Evolutionary conservation across 2,797 vertebrate species (phyloP).

Genomic region (Phrynocephalus vlangalii): DNA sequence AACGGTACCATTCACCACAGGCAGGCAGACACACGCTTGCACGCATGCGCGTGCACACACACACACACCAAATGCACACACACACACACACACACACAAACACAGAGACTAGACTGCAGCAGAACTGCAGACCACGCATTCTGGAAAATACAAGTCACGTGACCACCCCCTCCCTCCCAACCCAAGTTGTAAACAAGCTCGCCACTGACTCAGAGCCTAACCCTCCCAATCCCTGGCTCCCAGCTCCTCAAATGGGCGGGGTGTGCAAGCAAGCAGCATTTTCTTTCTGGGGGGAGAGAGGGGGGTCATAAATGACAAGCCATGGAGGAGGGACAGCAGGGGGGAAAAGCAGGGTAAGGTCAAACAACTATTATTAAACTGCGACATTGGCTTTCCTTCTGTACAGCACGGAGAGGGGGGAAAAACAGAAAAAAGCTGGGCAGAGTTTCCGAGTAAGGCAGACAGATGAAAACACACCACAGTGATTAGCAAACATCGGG

Average conservation of each 20-base stretch:
- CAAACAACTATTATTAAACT: neutral
- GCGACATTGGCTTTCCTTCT: neutral
- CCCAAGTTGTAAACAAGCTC: constrained; percentile 77
- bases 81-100: constrained; percentile 27
- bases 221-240: constrained; percentile 38
- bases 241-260: neutral
- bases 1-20: constrained; percentile 50
- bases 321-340: neutral
- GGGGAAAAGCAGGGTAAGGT: fast-evolving
- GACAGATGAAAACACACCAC: neutral
- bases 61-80: neutral
- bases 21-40: too few species aligned
- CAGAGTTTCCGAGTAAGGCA: neutral
- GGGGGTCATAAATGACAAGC: neutral
- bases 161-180: constrained; percentile 69
- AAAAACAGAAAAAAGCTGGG: neutral
- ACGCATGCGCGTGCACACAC: too few species aligned
- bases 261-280: neutral
- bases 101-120: constrained; percentile 65
- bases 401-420: neutral
- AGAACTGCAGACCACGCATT: constrained; percentile 72
- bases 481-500: neutral
- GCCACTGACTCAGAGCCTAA: constrained; percentile 64
- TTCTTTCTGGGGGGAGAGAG: constrained; percentile 5
- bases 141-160: constrained; percentile 78